Evolutionary conservation across 2,113 vertebrate species (phyloP), one percentile per base, ranked within the genome.

Genomic region (Candoia aspera): DNA sequence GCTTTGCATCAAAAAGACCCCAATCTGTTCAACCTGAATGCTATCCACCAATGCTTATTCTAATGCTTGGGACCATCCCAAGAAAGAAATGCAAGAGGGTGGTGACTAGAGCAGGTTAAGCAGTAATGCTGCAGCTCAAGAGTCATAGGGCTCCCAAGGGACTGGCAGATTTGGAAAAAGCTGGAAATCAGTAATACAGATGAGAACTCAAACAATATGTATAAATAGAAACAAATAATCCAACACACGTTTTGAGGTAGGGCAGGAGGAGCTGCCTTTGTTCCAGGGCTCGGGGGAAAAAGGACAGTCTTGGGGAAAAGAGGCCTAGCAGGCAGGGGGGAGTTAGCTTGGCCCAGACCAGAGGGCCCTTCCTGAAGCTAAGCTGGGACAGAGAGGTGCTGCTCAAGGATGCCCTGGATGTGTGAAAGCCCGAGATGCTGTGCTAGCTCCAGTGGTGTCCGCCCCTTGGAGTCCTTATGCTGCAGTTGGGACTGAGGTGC

Each of bases 371-470:
- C 54, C 33, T 42, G 5, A 15, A 49, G 53, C 86, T 55, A 87
- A 0, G 91, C 68, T 5, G 92, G 92, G 89, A 91, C 57, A 79
- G 84, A 90, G 37, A 42, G 64, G 54, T 89, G 92, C 23, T 92
- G 79, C 89, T 94, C 94, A 46, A 97, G 92, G 55, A 96, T 95
- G 88, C 96, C 95, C 62, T 95, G 83, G 57, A 97, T 94, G 90
- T 97, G 93, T 37, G 6, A 96, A 94, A 91, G 95, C 93, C 91
- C 96, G 59, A 4, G 96, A 94, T 62, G 96, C 95, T 54, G 95
- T 46, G 98, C 98, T 73, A 98, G 94, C 49, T 98, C 98, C 88
- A 98, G 92, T 0, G 98, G 98, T 0, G 98, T 98, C 90, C 97
- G 97, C 6, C 98, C 98, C 1, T 96, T 95, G 33, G 95, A 53